Conservation (phyloP, 2,888 invertebrate genomes). For the Brachyptera risi region DNA sequence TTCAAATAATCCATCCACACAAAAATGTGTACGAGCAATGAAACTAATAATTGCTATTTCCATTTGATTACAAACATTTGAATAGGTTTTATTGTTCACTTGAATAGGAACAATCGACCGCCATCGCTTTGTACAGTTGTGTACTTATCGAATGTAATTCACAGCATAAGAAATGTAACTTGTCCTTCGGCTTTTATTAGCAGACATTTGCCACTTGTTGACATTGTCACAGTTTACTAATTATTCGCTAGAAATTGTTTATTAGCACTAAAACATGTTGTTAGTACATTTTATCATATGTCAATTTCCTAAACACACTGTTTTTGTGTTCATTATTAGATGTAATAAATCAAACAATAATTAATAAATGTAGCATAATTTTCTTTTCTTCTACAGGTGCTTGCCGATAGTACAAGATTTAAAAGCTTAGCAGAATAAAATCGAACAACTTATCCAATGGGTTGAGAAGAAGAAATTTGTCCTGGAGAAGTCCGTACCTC, state of each 20-base stretch:
- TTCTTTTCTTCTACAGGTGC: neutral
- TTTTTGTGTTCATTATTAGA: neutral
- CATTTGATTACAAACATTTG: no score
- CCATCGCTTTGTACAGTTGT: no score
- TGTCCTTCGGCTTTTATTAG: neutral
- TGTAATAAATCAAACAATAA: neutral
- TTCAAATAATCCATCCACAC: no score
- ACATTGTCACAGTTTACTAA: neutral
- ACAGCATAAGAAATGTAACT: no score
- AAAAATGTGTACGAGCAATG: no score
- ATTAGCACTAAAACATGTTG: neutral
- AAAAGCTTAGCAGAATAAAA: neutral
- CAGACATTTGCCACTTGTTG: no score
- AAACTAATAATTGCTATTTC: no score
- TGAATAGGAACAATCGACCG: no score
- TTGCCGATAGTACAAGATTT: neutral
- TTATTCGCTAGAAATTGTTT: neutral
- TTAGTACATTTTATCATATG: conserved; percentile 1
- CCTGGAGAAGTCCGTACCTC: conserved; percentile 7
- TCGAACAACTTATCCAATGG: neutral
- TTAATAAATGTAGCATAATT: neutral
- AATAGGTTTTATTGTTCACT: no score
- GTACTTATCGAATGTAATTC: no score
- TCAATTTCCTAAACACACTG: neutral
- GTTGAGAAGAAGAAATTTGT: neutral